Percentiles rank a stretch among this genome's conserved stretches.
These are phyloP conservation scores for Phrynocephalus guinanensis DNA, from an alignment of 2,797 vertebrate genomes.

Conservation along the genomic window DNA sequence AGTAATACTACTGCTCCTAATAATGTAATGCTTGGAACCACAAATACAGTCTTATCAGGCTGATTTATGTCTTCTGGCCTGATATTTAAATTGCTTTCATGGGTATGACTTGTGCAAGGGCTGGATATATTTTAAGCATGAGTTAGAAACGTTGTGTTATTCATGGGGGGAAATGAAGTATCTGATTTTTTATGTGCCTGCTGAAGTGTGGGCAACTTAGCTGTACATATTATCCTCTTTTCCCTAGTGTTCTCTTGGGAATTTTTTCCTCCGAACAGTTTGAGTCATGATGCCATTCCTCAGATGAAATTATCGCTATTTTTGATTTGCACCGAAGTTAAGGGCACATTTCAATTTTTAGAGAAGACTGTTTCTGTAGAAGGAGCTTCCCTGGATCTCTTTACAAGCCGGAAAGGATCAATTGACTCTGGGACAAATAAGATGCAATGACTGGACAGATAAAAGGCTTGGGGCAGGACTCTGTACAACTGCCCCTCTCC, in stretches of 20 bases:
- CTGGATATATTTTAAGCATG: conserved; percentile 24
- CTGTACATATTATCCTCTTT: conserved; percentile 14
- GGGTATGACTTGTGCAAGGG: not conserved
- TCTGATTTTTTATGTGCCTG: conserved; percentile 36
- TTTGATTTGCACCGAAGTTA: conserved; percentile 18
- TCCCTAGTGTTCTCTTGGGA: conserved; percentile 5
- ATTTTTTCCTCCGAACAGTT: conserved; percentile 15
- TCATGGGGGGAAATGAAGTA: conserved; percentile 10
- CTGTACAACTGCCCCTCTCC: not conserved
- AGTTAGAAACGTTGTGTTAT: conserved; percentile 37
- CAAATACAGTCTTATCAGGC: not conserved
- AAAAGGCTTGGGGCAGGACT: not conserved
- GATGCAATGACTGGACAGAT: not conserved
- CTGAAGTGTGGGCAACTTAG: conserved; percentile 22
- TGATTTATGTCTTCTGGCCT: not conserved
- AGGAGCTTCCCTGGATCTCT: not conserved
- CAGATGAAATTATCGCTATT: conserved; percentile 19
- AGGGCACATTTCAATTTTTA: not conserved
- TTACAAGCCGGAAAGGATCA: not conserved
- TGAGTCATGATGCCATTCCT: conserved; percentile 26
- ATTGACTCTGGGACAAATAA: not conserved
- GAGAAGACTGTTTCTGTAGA: not conserved
- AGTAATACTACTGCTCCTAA: not conserved
- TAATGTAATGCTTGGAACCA: not conserved
- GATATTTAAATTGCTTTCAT: conserved; percentile 21